A percentile compares a stretch with the other conserved stretches of the same genome.
Evolutionary conservation across 2,797 vertebrate species (phyloP).

Genomic region (Hyperoplus lanceolatus): DNA sequence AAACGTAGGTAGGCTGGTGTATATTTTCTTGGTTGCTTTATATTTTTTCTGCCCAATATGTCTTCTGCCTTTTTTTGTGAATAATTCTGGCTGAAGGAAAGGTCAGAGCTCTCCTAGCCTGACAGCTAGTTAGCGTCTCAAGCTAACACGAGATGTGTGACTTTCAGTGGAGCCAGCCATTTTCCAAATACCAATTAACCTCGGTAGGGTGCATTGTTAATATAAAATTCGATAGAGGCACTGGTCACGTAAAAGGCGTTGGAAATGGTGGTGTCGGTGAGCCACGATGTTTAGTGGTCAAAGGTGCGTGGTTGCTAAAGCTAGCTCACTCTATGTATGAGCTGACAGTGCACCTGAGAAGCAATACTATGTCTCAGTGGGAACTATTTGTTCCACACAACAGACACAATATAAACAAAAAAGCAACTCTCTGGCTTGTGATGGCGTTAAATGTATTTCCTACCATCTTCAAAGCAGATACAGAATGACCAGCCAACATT

Average conservation of each 20-base stretch:
- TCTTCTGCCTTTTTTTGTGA: background rate
- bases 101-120: constrained; percentile 60
- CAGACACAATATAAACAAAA: too few species aligned
- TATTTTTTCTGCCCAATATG: fast-evolving
- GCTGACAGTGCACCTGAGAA: background rate
- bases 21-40: background rate
- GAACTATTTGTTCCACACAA: background rate
- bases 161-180: constrained; percentile 68
- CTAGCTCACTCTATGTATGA: background rate
- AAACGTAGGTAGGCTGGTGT: constrained; percentile 57
- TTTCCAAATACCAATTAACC: constrained; percentile 41
- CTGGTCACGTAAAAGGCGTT: fast-evolving
- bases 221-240: fast-evolving
- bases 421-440: background rate
- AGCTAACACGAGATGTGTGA: constrained; percentile 67
- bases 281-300: background rate
- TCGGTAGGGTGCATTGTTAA: background rate
- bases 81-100: constrained; percentile 49
- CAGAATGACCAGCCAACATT: fast-evolving
- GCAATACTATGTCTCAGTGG: background rate
- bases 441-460: too few species aligned
- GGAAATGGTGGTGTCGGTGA: background rate
- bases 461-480: background rate
- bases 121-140: constrained; percentile 48
- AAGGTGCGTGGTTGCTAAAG: constrained; percentile 10